Base-by-base conservation (phyloP, 2,797 vertebrate genomes). In the Pseudocheirus occidentalis region DNA sequence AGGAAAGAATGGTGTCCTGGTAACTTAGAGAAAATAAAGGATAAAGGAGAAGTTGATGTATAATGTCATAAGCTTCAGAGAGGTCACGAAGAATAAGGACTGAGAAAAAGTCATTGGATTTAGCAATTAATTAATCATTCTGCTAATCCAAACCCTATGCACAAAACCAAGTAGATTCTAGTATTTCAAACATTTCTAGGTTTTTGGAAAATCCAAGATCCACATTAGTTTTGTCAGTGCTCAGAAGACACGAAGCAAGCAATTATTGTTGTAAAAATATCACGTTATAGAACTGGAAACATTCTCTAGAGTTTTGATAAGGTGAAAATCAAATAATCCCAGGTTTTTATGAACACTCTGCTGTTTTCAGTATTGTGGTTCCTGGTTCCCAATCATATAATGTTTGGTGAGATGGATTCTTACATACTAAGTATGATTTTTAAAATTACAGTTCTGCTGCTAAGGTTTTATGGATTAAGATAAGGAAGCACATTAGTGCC, bases 241-340 rank as follows among this genome's bases (percentile, higher is more conserved):
- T 93, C 58, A 89, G 92, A 96, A 46, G 96, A 92, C 4, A 93
- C 93, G 50, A 66, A 13, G 0, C 62, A 59, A 95, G 52, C 90
- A 34, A 40, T 52, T 94, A 62, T 2, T 92, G 90, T 0, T 87
- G 81, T 66, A 54, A 94, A 81, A 21, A 12, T 81, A 81, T 81
- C 40, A 81, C 24, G 9, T 81, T 81, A 46, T 10, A 46, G 52
- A 40, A 34, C 55, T 95, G 18, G 59, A 96, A 96, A 18, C 91
- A 53, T 92, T 95, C 94, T 81, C 97, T 13, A 31, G 50, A 96
- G 50, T 5, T 91, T 73, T 91, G 94, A n/a, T 50, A 95, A 55
- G 96, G 40, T 81, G 73, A 46, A 81, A 81, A 73, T 55, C 87
- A 92, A 91, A 81, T 90, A 73, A 24, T 87, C 55, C 62, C 13